Base-by-base conservation (phyloP, 2,113 vertebrate genomes). In the Epinephelus cyanopodus region DNA sequence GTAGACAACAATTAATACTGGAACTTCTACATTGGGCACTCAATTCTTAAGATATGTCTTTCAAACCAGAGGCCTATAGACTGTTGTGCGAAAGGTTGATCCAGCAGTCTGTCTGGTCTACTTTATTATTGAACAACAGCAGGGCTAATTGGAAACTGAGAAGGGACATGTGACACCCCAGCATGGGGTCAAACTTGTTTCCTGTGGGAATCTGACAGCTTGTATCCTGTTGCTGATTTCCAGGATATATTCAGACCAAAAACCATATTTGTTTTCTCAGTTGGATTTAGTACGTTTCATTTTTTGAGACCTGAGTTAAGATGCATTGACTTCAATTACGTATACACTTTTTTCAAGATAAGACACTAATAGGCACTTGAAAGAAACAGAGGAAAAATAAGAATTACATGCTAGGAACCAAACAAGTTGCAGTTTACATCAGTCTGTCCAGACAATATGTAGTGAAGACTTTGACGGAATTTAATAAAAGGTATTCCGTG, bases 71-170 rank as follows among this genome's bases (percentile, higher is more conserved):
- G 9, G 21, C 52, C 33, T 0, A 21, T 11, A 6, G 0, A n/a
- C 19, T 25, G 50, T 4, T 6, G 3, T 4, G 23, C 42, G 42
- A 4, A 18, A 15, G 10, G 33, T 37, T 42, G 53, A 42, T 27
- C 45, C 58, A 2, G 64, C 13, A 56, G n/a, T 52, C 57, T 39
- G 56, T 21, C 57, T 54, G 25, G 11, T 64, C 69, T 83, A 25
- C 54, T 92, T 71, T 42, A 87, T 84, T 78, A 89, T 83, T 88
- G 39, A 89, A 84, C 54, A 69, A 29, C 47, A 52, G 71, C 33
- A 39, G 52, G 29, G 76, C 58, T 66, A 58, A 60, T 3, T 77
- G 74, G 68, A 85, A 79, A 73, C 78, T 65, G 67, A 87, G 62
- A 65, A 67, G 67, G 5, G 80, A 82, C 80, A 90, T 70, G 71